Evolutionary conservation across 2,113 vertebrate species (phyloP).

Genomic region (Aphyosemion australe): DNA sequence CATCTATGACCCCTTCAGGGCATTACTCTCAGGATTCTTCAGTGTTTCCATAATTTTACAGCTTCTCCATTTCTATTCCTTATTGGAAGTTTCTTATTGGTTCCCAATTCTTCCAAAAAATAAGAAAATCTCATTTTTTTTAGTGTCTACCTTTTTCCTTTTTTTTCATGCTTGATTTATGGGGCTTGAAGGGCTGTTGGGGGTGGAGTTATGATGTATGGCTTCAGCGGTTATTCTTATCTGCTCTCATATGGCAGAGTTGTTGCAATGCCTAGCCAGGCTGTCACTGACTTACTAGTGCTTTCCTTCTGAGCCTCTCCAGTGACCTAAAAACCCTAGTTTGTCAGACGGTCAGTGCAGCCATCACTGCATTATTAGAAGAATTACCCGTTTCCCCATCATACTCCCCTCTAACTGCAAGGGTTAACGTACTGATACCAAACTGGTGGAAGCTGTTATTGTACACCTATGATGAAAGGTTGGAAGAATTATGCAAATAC

Average conservation of each 20-base stretch:
- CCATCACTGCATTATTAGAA: not conserved
- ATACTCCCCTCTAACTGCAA: too few species aligned
- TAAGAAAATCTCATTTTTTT: constrained; percentile 2
- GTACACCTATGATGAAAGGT: too few species aligned
- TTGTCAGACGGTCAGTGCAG: not conserved
- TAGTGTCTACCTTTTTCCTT: constrained; percentile 34
- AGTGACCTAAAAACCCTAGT: not conserved
- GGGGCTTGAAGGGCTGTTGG: constrained; percentile 31
- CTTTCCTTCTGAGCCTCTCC: constrained; percentile 17
- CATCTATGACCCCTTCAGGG: constrained; percentile 8
- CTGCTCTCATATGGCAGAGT: constrained; percentile 69
- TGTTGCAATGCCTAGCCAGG: constrained; percentile 40
- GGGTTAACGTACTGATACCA: not conserved
- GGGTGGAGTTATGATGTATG: constrained; percentile 63
- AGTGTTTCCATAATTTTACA: constrained; percentile 14
- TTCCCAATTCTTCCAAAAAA: not conserved
- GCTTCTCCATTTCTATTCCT: constrained; percentile 16
- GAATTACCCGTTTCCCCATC: not conserved
- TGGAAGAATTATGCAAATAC: too few species aligned
- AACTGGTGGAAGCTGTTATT: too few species aligned
- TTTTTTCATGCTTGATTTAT: constrained; percentile 69
- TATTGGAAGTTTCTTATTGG: not conserved
- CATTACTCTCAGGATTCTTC: constrained; percentile 19
- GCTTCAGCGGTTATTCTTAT: constrained; percentile 76
- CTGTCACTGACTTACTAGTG: constrained; percentile 47